Conservation (phyloP, 2,113 vertebrate genomes). For the Damaliscus lunatus region DNA sequence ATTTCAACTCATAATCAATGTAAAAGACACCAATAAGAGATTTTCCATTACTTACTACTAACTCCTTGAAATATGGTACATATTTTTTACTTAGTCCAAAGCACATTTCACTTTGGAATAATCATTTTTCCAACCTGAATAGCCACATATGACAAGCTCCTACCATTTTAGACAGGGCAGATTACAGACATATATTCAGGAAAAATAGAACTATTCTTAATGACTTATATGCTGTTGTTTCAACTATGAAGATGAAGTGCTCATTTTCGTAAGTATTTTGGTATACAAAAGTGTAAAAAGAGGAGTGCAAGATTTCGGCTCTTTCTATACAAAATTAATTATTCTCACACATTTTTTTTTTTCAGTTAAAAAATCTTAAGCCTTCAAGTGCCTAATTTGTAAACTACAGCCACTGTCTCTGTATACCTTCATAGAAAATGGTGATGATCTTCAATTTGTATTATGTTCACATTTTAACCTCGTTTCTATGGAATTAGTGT, state of each 20-base stretch:
- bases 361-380: neutral
- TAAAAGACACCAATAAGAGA: neutral
- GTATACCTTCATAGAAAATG: neutral
- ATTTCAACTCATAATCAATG: neutral
- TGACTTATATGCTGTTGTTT: neutral
- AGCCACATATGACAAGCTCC: neutral
- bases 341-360: neutral
- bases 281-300: neutral
- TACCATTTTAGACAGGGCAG: neutral
- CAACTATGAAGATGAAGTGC: neutral
- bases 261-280: neutral
- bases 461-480: conserved; percentile 45
- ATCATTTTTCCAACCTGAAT: neutral
- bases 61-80: neutral
- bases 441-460: neutral
- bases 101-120: neutral
- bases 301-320: neutral
- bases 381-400: neutral
- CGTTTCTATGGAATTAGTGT: conserved; percentile 44
- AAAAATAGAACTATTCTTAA: neutral
- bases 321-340: neutral
- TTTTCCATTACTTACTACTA: neutral
- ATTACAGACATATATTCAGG: neutral
- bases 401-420: neutral
- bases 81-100: neutral